Conservation (phyloP, 2,888 invertebrate genomes). For the Ditula angustiorana region DNA sequence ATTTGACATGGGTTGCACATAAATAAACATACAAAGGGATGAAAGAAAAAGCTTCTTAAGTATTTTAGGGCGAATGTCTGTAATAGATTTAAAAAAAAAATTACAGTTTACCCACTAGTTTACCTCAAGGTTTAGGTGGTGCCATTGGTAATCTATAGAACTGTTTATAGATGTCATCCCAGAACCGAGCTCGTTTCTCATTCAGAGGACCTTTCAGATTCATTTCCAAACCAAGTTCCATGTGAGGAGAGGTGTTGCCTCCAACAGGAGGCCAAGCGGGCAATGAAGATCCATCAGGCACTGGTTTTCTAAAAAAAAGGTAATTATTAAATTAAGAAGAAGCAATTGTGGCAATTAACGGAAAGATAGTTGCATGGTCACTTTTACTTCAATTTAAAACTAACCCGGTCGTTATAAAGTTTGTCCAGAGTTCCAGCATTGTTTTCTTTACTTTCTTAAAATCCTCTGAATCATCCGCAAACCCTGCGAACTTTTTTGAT, state of each 20-base stretch:
- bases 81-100: too few relatives aligned
- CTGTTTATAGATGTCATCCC: slow-evolving; percentile 58
- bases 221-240: slow-evolving; percentile 51
- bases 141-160: slow-evolving; percentile 54
- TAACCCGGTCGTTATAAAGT: slow-evolving; percentile 59
- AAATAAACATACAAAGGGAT: too few relatives aligned
- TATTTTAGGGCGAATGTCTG: too few relatives aligned
- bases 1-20: too few relatives aligned
- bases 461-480: slow-evolving; percentile 44
- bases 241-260: slow-evolving; percentile 51
- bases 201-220: slow-evolving; percentile 48
- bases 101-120: slow-evolving; percentile 17
- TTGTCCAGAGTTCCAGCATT: slow-evolving; percentile 58
- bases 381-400: slow-evolving; percentile 27
- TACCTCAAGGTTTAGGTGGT: slow-evolving; percentile 41
- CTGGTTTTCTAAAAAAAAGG: slow-evolving; percentile 53
- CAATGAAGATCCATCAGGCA: slow-evolving; percentile 47
- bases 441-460: slow-evolving; percentile 47
- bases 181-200: slow-evolving; percentile 50
- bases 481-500: not conserved
- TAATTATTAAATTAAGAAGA: not conserved
- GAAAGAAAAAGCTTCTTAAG: too few relatives aligned
- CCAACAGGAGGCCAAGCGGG: slow-evolving; percentile 53
- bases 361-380: not conserved
- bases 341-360: too few relatives aligned